Percentiles rank a stretch among this genome's conserved stretches.
Evolutionary conservation across 92 coral and sea anemone species (phyloP).

Genomic region (Porites cylindrica): DNA sequence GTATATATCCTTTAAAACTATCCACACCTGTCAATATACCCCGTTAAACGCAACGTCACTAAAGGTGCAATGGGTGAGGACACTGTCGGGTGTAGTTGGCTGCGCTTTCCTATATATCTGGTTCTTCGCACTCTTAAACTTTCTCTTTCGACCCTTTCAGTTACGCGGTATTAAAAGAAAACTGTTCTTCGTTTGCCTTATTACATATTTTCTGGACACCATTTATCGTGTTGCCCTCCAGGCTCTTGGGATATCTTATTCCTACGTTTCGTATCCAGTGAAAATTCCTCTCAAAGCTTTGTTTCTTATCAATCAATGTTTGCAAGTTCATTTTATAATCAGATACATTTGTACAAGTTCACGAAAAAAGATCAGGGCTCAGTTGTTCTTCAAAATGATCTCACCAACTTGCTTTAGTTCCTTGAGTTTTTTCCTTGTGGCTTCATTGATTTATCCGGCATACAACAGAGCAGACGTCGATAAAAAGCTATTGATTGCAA

Average conservation of each 20-base stretch:
- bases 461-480: neutral
- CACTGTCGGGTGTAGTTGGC: neutral
- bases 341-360: neutral
- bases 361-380: neutral
- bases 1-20: too few species aligned
- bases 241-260: too few species aligned
- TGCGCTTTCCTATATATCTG: neutral
- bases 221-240: too few species aligned
- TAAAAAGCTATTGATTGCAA: slow-evolving; percentile 2
- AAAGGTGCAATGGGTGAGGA: neutral
- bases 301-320: neutral
- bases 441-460: neutral
- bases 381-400: slow-evolving; percentile 1
- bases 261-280: too few species aligned
- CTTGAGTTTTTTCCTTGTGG: neutral
- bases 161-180: too few species aligned
- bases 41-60: neutral
- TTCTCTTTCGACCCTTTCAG: neutral
- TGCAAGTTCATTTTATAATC: neutral
- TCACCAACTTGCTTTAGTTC: neutral
- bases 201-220: too few species aligned
- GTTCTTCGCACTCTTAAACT: neutral
- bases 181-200: too few species aligned
- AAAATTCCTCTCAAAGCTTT: neutral
- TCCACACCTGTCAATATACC: neutral